These are phyloP conservation scores for Myiopsitta monachus DNA, from an alignment of 2,113 vertebrate genomes.

Conservation along the genomic window DNA sequence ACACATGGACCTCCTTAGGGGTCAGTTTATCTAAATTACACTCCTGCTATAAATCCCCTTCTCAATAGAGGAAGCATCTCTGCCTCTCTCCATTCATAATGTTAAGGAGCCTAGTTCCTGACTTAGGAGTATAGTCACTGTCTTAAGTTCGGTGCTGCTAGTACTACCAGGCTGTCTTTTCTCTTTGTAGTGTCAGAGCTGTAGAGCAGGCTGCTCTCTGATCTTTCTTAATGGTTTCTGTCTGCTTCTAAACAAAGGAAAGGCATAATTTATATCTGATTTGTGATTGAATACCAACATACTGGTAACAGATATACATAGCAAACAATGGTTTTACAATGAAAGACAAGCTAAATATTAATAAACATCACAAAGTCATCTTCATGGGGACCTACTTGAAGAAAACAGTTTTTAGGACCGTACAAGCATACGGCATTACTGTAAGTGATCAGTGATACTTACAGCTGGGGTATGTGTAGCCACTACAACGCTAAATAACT, in stretches of 20 bases:
- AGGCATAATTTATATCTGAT: neutral
- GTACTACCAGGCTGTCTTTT: neutral
- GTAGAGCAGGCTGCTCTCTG: neutral
- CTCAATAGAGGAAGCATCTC: neutral
- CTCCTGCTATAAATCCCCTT: neutral
- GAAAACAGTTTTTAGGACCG: neutral
- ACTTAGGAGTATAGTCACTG: neutral
- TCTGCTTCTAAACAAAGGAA: conserved; percentile 8
- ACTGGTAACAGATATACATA: neutral
- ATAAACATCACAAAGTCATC: neutral
- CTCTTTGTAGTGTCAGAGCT: conserved; percentile 15
- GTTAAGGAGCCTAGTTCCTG: neutral
- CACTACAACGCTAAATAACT: neutral
- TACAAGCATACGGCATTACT: neutral
- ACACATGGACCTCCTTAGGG: neutral
- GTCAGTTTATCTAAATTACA: neutral
- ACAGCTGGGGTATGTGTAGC: neutral
- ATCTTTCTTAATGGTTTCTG: neutral
- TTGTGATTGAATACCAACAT: neutral
- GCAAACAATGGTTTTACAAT: neutral
- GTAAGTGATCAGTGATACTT: neutral
- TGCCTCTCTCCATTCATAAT: neutral
- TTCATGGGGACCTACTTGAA: accelerated
- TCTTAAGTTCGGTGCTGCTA: neutral
- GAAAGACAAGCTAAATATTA: neutral